Percentiles rank a stretch among this genome's conserved stretches.
These are phyloP conservation scores for Rhynchomys soricoides DNA, from an alignment of 2,113 vertebrate genomes.

Conservation along the genomic window DNA sequence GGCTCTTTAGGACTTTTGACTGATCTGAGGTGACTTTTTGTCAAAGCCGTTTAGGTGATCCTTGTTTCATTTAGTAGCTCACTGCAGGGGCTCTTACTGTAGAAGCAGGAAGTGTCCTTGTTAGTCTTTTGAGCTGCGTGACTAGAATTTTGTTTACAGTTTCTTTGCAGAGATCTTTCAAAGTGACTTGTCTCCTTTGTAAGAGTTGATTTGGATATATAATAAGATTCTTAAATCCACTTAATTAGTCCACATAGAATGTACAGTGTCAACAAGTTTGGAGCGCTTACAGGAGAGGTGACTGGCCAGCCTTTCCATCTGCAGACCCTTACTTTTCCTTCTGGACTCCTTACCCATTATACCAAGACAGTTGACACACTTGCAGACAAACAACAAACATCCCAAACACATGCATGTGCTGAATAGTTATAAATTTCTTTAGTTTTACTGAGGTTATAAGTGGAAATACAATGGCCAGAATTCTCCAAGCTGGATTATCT, in stretches of 20 bases:
- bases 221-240: conserved; percentile 12
- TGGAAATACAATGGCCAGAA: neutral
- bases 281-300: neutral
- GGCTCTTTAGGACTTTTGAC: neutral
- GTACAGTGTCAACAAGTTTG: neutral
- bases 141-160: conserved; percentile 7
- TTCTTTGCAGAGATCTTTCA: conserved; percentile 40
- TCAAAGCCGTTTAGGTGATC: conserved; percentile 18
- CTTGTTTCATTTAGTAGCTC: conserved; percentile 14
- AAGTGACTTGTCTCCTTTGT: neutral
- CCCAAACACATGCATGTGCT: neutral
- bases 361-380: neutral
- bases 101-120: neutral
- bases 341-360: neutral
- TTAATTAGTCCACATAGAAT: conserved; percentile 24
- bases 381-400: neutral
- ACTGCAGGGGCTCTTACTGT: neutral
- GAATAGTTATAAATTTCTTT: neutral
- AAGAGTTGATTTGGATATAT: conserved; percentile 3
- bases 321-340: neutral
- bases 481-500: neutral
- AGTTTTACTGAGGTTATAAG: neutral
- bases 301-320: neutral
- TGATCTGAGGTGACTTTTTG: conserved; percentile 59
- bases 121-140: neutral